phyloP scores from a whole-genome alignment of 2,888 invertebrate genomes.

The Pterostichus niger region DNA sequence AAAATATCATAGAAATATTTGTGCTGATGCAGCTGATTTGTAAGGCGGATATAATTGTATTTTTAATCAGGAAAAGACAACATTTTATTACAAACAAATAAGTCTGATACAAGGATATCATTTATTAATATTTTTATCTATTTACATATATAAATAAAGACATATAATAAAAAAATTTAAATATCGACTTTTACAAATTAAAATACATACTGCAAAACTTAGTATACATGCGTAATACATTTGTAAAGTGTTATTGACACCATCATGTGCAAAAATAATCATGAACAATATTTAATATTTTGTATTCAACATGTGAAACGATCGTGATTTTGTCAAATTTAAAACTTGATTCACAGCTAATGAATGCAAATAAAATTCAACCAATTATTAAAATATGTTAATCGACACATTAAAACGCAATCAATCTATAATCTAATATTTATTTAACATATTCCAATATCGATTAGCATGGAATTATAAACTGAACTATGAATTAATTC shows the following conservation, averaged over 20 bases:
- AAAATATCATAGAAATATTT: slow-evolving; percentile 9
- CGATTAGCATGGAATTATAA: slow-evolving; percentile 55
- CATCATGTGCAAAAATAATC: background rate
- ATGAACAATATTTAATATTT: slow-evolving; percentile 1
- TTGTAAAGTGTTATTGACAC: too few species aligned
- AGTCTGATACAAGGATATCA: too few species aligned
- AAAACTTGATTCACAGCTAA: slow-evolving; percentile 30
- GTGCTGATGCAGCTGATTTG: background rate
- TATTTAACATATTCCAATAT: slow-evolving; percentile 45
- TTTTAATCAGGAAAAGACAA: too few species aligned
- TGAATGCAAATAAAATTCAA: slow-evolving; percentile 62
- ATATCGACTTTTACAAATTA: too few species aligned
- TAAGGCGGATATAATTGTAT: too few species aligned
- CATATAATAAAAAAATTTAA: too few species aligned
- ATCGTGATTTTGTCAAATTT: slow-evolving; percentile 38
- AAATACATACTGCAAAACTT: too few species aligned
- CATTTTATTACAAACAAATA: too few species aligned
- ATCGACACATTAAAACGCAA: slow-evolving; percentile 60
- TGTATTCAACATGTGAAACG: slow-evolving; percentile 22
- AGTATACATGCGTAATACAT: too few species aligned
- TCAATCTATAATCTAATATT: slow-evolving; percentile 62
- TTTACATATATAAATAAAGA: too few species aligned
- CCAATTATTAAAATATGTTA: slow-evolving; percentile 59
- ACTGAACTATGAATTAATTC: slow-evolving; percentile 47
- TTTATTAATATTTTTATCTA: too few species aligned